Evolutionary conservation across 2,797 vertebrate species (phyloP).

Genomic region (Phalloptychus januarius): DNA sequence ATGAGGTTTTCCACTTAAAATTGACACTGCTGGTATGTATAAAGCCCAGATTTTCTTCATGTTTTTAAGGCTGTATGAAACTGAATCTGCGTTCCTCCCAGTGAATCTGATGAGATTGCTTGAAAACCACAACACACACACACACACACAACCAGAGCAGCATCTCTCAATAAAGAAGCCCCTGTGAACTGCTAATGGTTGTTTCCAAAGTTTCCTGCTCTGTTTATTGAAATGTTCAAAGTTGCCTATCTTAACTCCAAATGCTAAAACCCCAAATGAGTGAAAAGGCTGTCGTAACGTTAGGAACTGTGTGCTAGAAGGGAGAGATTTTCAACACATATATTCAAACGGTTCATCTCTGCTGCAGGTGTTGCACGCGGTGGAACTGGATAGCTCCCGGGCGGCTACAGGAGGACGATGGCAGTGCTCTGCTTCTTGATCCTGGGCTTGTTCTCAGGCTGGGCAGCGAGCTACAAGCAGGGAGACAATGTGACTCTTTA

Average conservation of each 20-base stretch:
- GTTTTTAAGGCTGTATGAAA: not conserved
- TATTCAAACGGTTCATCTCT: conserved; percentile 41
- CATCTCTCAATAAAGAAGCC: not conserved
- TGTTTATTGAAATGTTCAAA: not conserved
- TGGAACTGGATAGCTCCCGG: conserved; percentile 52
- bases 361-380: conserved; percentile 61
- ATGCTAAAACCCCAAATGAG: not conserved
- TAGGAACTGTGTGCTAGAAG: not conserved
- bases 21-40: not conserved
- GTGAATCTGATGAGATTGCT: not conserved
- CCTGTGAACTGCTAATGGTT: not conserved
- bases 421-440: conserved; percentile 63
- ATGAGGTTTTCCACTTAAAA: not conserved
- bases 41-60: not conserved
- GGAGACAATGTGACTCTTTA: conserved; percentile 88
- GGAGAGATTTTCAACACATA: not conserved
- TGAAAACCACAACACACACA: not conserved
- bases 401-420: conserved; percentile 63
- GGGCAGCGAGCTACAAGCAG: conserved; percentile 79
- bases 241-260: not conserved
- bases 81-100: not conserved
- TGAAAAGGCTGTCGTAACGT: not conserved
- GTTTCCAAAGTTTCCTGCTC: conserved; percentile 13
- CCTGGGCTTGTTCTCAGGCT: conserved; percentile 71
- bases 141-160: not conserved